These are phyloP conservation scores for Peromyscus melanophrys DNA, from an alignment of 2,797 vertebrate species.

Conservation along the genomic window DNA sequence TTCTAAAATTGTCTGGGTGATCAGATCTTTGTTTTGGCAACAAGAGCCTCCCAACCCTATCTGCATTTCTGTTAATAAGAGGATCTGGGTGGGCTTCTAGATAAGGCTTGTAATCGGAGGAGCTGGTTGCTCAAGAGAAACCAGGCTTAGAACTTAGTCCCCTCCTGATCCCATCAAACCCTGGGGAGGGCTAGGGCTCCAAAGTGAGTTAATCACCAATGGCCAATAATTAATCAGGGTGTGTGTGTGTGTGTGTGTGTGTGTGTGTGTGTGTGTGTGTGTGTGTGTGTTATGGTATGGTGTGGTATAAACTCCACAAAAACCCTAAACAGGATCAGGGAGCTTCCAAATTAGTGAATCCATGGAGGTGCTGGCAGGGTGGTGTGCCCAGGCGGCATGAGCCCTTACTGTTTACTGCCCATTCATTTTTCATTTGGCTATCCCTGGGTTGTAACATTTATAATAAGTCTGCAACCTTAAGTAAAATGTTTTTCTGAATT, in stretches of 20 bases:
- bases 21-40: not conserved
- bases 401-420: not conserved
- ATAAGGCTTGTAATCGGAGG: not conserved
- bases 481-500: slow-evolving; percentile 42
- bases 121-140: not conserved
- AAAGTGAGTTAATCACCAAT: not conserved
- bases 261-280: not conserved
- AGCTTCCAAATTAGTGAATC: not conserved
- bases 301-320: not conserved
- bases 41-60: not conserved
- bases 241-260: not conserved
- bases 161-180: not conserved
- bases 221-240: not conserved
- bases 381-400: not conserved
- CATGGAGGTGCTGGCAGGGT: not conserved
- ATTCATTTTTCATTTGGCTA: not conserved
- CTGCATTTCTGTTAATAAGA: not conserved
- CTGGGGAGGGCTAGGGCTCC: not conserved
- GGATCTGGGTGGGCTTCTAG: not conserved
- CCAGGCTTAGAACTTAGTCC: not conserved
- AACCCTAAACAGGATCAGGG: not conserved
- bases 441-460: slow-evolving; percentile 32
- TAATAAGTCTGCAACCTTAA: not conserved
- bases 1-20: not conserved
- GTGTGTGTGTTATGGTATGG: not conserved